Evolutionary conservation across 2,888 invertebrate species (phyloP).

Genomic region (Octodonta nipae): DNA sequence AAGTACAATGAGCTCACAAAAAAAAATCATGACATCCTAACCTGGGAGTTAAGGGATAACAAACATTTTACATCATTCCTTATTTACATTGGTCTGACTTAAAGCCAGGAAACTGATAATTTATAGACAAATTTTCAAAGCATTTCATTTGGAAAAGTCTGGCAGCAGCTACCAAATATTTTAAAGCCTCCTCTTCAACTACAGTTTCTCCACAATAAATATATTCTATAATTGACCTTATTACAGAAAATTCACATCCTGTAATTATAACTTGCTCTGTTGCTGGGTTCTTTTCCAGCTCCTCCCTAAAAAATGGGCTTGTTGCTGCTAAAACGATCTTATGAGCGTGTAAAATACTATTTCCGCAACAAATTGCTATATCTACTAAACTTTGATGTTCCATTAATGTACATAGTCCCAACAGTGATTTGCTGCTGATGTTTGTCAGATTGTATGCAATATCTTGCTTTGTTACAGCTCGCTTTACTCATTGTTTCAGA

Average conservation of each 20-base stretch:
- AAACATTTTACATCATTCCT: too few species aligned
- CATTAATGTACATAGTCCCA: conserved; percentile 52
- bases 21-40: too few species aligned
- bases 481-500: too few species aligned
- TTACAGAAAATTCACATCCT: conserved; percentile 56
- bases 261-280: conserved; percentile 48
- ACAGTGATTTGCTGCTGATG: neutral
- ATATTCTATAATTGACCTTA: conserved; percentile 60
- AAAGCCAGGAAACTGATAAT: too few species aligned
- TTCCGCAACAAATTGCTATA: conserved; percentile 61
- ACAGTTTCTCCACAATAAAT: conserved; percentile 67
- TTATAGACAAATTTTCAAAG: too few species aligned
- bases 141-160: conserved; percentile 55
- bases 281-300: conserved; percentile 42
- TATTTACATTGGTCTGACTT: too few species aligned
- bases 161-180: conserved; percentile 55
- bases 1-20: too few species aligned
- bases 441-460: too few species aligned
- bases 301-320: conserved; percentile 59
- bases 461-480: too few species aligned
- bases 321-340: conserved; percentile 60
- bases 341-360: conserved; percentile 59
- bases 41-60: too few species aligned
- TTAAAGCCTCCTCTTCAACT: conserved; percentile 52
- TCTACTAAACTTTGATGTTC: conserved; percentile 63